Conservation (phyloP, 2,113 vertebrate species). For the Pleuronectes platessa region DNA sequence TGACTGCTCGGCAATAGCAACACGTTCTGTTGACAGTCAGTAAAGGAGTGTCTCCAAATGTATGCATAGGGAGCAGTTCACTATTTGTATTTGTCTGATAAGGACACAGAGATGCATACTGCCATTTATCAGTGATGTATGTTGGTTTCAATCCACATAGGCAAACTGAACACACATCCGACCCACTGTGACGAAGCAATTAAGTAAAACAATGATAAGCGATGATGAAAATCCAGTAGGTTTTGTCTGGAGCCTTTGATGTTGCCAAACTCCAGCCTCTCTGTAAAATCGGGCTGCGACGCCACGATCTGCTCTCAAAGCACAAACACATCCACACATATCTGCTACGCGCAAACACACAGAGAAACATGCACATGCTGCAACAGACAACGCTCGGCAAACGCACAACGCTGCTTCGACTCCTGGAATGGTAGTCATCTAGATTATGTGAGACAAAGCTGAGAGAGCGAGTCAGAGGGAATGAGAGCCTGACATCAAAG, state of each 20-base stretch:
- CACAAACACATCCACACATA: not conserved
- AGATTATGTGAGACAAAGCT: conserved; percentile 57
- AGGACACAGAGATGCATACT: not conserved
- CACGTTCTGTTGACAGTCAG: not conserved
- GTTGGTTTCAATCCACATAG: not conserved
- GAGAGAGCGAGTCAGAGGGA: conserved; percentile 21
- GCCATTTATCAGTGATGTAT: conserved; percentile 1
- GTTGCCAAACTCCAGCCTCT: conserved; percentile 51
- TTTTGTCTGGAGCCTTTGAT: conserved; percentile 56
- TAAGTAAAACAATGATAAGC: conserved; percentile 64
- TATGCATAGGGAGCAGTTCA: not conserved
- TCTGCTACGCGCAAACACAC: not conserved
- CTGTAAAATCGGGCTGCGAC: conserved; percentile 32
- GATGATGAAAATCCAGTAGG: conserved; percentile 51
- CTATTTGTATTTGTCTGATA: conserved; percentile 2
- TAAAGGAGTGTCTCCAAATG: conserved; percentile 1
- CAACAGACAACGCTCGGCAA: not conserved
- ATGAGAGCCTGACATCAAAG: conserved; percentile 69
- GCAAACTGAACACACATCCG: conserved; percentile 18
- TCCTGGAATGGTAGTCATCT: conserved; percentile 50
- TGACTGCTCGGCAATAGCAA: not conserved
- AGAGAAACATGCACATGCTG: not conserved
- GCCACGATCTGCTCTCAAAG: not conserved
- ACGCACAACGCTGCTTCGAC: not conserved
- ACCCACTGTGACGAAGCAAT: conserved; percentile 53